phyloP scores from a whole-genome alignment of 2,888 invertebrate species.

The Polietes domitor region DNA sequence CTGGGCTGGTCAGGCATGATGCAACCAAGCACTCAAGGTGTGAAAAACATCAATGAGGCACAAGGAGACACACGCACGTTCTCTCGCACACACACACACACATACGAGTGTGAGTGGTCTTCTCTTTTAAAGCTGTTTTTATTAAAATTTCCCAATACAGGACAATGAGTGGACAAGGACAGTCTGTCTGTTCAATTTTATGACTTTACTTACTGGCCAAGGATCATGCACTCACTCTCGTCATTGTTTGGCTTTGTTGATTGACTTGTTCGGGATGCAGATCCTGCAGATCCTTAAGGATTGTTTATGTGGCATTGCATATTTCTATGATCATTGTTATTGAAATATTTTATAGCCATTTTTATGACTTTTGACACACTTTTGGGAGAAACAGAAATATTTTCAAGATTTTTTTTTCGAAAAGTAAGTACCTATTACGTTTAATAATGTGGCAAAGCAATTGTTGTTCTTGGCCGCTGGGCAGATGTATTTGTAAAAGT shows the following conservation, averaged over 20 bases:
- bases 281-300: conserved; percentile 1
- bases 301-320: not conserved
- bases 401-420: not conserved
- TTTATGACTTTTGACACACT: conserved; percentile 20
- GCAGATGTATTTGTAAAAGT: not conserved
- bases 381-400: not conserved
- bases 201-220: not conserved
- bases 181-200: conserved; percentile 8
- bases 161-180: not conserved
- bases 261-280: not conserved
- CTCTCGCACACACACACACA: not conserved
- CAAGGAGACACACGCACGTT: not conserved
- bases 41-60: not conserved
- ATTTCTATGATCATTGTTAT: not conserved
- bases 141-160: not conserved
- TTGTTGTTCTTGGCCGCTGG: not conserved
- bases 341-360: not conserved
- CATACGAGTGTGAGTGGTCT: not conserved
- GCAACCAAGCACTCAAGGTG: conserved; percentile 28
- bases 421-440: not conserved
- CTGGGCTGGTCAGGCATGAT: not conserved
- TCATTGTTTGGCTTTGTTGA: not conserved
- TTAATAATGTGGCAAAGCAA: not conserved
- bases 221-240: no score
- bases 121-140: conserved; percentile 3